Evolutionary conservation across 2,113 vertebrate species (phyloP).

Genomic region (Naja naja): DNA sequence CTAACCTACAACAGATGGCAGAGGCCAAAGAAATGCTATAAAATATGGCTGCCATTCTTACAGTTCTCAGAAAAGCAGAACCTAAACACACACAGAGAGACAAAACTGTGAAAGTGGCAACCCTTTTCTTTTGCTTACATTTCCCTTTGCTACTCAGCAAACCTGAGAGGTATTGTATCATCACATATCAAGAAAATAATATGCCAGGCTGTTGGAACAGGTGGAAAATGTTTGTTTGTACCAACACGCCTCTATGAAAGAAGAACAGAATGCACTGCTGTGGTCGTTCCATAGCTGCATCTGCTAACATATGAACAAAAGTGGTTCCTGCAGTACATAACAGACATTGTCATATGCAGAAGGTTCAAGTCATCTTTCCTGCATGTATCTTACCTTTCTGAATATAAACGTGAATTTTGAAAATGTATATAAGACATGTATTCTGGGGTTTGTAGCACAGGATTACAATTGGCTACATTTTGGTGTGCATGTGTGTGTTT

Average conservation of each 20-base stretch:
- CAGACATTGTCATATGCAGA: constrained; percentile 50
- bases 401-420: constrained; percentile 5
- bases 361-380: background rate
- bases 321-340: constrained; percentile 31
- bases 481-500: background rate
- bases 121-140: constrained; percentile 73
- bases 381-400: background rate
- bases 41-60: constrained; percentile 73
- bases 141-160: constrained; percentile 71
- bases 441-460: background rate
- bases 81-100: constrained; percentile 39
- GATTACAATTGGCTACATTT: background rate
- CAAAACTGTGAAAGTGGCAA: constrained; percentile 73
- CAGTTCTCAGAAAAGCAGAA: constrained; percentile 70
- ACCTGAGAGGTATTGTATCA: constrained; percentile 74
- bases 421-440: background rate
- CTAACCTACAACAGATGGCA: constrained; percentile 72
- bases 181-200: constrained; percentile 73
- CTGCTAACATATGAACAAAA: constrained; percentile 37
- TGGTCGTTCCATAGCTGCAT: constrained; percentile 58
- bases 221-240: constrained; percentile 72
- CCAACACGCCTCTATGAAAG: constrained; percentile 64
- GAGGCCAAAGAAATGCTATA: constrained; percentile 74
- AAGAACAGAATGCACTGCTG: constrained; percentile 65
- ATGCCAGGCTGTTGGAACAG: constrained; percentile 73